Evolutionary conservation across 1,140 invertebrate genomes (phyloP), one percentile per base, ranked within the genome.

Genomic region (Macrotrachela quadricornifera): DNA sequence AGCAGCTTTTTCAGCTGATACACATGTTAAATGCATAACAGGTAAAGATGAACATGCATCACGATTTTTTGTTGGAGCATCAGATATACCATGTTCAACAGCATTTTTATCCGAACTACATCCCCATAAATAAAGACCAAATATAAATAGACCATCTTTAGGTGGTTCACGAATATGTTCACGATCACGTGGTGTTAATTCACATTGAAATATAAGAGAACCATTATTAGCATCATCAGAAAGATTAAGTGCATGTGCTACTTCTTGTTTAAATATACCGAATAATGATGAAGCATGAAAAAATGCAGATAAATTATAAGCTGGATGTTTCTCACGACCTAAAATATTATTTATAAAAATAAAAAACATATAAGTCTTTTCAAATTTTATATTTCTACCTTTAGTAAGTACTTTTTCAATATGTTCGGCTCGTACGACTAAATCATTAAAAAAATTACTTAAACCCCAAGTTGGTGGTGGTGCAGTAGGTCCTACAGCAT

Each of bases 81-180:
- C 41, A 14, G 12, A 15, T 4, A 14, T 15, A 42, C 12, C 15
- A 14, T 14, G 12, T 42, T 42, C 41, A 13, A 15, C 4, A 6
- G 41, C 15, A 42, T 13, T 15, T 10, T 42, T 42, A 42, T 42
- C 41, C 4, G 15, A 3, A 42, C 61, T 58, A 60, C 65, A 67
- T 9, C 66, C 67, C 69, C 69, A 71, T 12, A 70, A 57, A 50
- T 67, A 63, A 40, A 71, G 63, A 16, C 68, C 69, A 56, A 62
- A 65, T 10, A 69, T 58, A 61, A 68, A 70, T 58, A 71, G 65
- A 3, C 69, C 69, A 54, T 71, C 68, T 44, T 63, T 62, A n/a
- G 68, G 68, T 50, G 69, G 68, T 40, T 71, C 67, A 38, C 66
- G 58, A 12, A 70, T 67, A 62, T 70, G 68, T 50, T 68, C 68